Base-by-base conservation (phyloP, 1,140 invertebrate genomes). In the Mactra quadrangularis region DNA sequence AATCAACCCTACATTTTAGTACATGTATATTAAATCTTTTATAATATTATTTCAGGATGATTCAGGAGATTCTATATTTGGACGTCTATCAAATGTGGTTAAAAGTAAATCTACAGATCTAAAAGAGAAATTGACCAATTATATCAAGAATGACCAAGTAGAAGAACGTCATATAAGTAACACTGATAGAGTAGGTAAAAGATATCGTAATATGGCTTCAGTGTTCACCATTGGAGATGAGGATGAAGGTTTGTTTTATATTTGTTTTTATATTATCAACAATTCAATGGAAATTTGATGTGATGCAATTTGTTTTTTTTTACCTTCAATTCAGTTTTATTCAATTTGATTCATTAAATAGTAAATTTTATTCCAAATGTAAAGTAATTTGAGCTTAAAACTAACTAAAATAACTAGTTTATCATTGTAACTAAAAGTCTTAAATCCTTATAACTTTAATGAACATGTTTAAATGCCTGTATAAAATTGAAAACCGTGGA, bases 211-310 rank as follows among this genome's bases (percentile, higher is more conserved):
- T 92, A 96, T 97, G 77, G 96, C 96, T 0, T 97, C 97, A 33
- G 97, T 99, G 0, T 99, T 99, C 91, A 97, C 97, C 91, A 98
- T 99, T 88, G 97, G 97, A 88, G 97, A 98, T 91, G 97, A 98
- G 89, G 92, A 93, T 87, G 97, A 97, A 91, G 93, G 93, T 91
- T 86, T 85, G 82, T 68, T 55, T 22, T 45, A 35, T 60, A 35
- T 57, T 19, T 60, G n/a, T 35, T 33, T n/a, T 25, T 19, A 47
- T 7, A 9, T 9, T 17, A 47, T 9, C 17, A 38, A 11, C 9
- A 35, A 35, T 19, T 3, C 29, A n/a, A 29, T 50, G n/a, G 33
- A 4, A 9, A 68, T 13, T 29, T 27, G 31, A 19, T 9, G n/a
- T n/a, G n/a, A n/a, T n/a, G n/a, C n/a, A n/a, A n/a, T n/a, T n/a